Base-by-base conservation (phyloP, 1,140 invertebrate species). In the Pectinophora gossypiella region DNA sequence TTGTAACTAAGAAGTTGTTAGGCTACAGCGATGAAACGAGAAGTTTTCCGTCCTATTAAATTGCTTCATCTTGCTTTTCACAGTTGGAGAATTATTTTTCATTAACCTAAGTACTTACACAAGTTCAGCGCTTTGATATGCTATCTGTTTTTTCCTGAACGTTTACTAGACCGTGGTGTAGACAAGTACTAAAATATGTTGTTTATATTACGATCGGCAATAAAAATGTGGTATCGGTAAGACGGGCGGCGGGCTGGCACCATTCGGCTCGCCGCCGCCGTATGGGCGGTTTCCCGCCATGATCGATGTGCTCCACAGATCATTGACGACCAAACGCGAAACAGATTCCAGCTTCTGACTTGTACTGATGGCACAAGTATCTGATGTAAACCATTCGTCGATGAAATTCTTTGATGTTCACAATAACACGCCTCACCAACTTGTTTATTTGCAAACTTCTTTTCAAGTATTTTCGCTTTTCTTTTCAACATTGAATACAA, bases 351-450 rank as follows among this genome's bases (percentile, higher is more conserved):
- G 9, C 23, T 48, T 51, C 20, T 43, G 58, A 64, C 60, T 64
- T 56, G 55, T 58, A 53, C 54, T 48, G 48, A 60, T 66, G 38
- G 48, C 23, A 45, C 18, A 15, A 43, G 51, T 60, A 51, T 63
- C 45, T 61, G 64, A 72, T 60, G 52, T 50, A 65, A 70, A 72
- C 63, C 64, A 66, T 54, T 55, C 23, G 58, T 43, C 60, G 49
- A 54, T 49, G 43, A 51, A 56, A 16, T 56, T 56, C 68, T 74
- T 71, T 71, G 71, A 71, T 70, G 56, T 65, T 52, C 20, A 9
- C 9, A 32, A 32, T 32, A 12, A 32, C n/a, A 32, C 9, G 2
- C 27, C 6, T n/a, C n/a, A 32, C 27, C 9, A 2, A n/a, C 27
- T 12, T 23, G 27, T 32, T 9, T 32, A n/a, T n/a, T 23, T 23